Base-by-base conservation (phyloP, 2,888 invertebrate species). In the Acronicta alni region DNA sequence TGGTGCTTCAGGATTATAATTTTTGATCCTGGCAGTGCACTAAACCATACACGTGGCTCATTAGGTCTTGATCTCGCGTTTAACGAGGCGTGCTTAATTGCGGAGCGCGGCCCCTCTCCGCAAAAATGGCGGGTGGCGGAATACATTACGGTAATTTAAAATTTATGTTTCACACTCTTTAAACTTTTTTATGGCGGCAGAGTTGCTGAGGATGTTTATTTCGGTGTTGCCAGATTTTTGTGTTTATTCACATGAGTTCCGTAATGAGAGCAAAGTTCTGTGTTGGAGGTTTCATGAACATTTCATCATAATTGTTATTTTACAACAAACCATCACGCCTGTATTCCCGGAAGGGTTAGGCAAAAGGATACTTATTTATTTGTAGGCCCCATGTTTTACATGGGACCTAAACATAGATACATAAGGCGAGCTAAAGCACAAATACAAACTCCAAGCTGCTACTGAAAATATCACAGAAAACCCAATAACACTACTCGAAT, bases 61-160 rank as follows among this genome's bases (percentile, higher is more conserved):
- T 92, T 91, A 91, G 91, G 86, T 91, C 90, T 88, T 88, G 90
- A 91, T 90, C 91, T 86, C 86, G 83, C 77, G 84, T 74, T 85
- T 87, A 92, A 92, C 92, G 92, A 91, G 89, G 81, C 91, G 89
- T 72, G 75, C 78, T 89, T 91, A 92, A 92, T 92, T 91, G 91
- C 91, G 89, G 84, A 77, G 77, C 76, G 72, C 80, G 72, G 77
- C 75, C 78, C 78, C 69, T 62, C 75, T 73, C 79, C 78, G 79
- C 85, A 87, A 89, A 88, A 88, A 86, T 85, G 83, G 82, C 69
- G 81, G 83, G 71, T 73, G 82, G 79, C 56, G 75, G 80, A 84
- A 84, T 81, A 83, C 84, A 84, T 85, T 80, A 82, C 80, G 80
- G 85, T 84, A 85, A 87, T 89, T 87, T 84, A 73, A 80, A 86